Conservation (phyloP, 2,797 vertebrate genomes). For the Brachyalestes nurse region DNA sequence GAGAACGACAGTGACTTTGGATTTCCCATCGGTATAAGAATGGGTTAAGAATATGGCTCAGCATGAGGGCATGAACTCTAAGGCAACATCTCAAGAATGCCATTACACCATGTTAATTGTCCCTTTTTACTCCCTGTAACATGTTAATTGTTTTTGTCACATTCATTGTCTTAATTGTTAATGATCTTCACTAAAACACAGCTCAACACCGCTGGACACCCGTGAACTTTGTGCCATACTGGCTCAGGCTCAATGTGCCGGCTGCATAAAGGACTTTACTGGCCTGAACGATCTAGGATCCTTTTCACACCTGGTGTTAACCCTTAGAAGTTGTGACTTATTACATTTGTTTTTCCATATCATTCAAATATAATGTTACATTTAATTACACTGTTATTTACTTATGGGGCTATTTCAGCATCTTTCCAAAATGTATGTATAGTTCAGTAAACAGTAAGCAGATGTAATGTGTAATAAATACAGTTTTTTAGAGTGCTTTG, state of each 20-base stretch:
- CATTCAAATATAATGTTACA: background rate
- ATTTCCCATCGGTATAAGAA: background rate
- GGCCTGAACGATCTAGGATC: background rate
- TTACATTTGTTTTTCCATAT: background rate
- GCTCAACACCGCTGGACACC: background rate
- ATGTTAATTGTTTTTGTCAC: background rate
- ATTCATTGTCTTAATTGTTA: conserved; percentile 2
- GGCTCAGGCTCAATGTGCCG: background rate
- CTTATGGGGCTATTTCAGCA: too few species aligned
- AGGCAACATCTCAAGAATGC: conserved; percentile 15
- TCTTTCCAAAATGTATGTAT: too few species aligned
- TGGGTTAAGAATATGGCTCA: background rate
- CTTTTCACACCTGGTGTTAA: background rate
- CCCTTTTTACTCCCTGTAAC: background rate
- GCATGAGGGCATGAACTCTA: background rate
- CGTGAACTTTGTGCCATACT: conserved; percentile 5
- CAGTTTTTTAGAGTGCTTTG: too few species aligned
- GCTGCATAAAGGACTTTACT: background rate
- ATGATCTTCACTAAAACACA: background rate
- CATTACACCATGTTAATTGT: background rate
- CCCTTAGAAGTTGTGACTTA: background rate
- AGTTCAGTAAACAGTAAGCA: too few species aligned
- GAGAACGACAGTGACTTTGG: conserved; percentile 20
- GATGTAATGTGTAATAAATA: too few species aligned
- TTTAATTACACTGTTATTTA: background rate